phyloP scores from a whole-genome alignment of 2,888 invertebrate species.

The Galerucella calmariensis region DNA sequence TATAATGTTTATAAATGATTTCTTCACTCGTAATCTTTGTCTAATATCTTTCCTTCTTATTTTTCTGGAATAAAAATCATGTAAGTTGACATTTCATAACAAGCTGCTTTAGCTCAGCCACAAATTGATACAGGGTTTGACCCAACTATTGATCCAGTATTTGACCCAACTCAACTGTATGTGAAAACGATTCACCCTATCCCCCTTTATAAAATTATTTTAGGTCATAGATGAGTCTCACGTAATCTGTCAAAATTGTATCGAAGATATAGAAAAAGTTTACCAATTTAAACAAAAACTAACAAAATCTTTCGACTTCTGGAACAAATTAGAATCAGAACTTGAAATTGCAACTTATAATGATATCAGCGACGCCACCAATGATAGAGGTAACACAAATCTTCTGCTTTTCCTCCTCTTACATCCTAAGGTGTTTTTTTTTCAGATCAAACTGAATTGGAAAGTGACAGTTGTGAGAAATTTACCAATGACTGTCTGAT shows the following conservation, averaged over 20 bases:
- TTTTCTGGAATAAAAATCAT: too few species aligned
- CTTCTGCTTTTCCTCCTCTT: neutral
- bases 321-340: conserved; percentile 5
- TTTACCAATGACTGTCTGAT: neutral
- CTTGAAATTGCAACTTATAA: neutral
- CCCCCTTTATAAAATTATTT: neutral
- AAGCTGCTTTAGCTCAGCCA: too few species aligned
- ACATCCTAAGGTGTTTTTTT: neutral
- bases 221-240: conserved; percentile 5
- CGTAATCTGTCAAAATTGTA: conserved; percentile 8
- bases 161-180: too few species aligned
- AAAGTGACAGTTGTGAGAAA: neutral
- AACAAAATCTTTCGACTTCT: conserved; percentile 5
- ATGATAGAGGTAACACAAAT: neutral
- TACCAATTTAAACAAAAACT: neutral
- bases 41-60: too few species aligned
- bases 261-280: conserved; percentile 3
- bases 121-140: too few species aligned
- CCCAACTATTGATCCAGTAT: too few species aligned
- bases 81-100: too few species aligned
- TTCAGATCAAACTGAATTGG: neutral
- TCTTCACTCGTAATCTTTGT: too few species aligned
- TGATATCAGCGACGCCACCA: neutral
- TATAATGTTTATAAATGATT: too few species aligned
- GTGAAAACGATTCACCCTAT: too few species aligned